phyloP scores from a whole-genome alignment of 2,113 vertebrate genomes.

The Hemichromis elongatus region DNA sequence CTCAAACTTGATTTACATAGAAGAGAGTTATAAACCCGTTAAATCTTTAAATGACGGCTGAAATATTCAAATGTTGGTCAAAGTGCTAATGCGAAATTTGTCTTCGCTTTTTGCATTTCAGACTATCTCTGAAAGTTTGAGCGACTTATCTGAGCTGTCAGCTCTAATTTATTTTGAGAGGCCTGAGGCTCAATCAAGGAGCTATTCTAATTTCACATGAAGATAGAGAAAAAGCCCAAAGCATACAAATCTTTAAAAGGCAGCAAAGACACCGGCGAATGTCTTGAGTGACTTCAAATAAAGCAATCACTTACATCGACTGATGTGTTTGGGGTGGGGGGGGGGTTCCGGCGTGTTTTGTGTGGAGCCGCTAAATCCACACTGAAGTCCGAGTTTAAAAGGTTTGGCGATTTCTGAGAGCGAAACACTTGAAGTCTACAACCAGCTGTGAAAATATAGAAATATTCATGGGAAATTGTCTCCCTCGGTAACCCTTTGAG shows the following conservation, averaged over 20 bases:
- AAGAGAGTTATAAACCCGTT: not conserved
- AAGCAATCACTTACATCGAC: slow-evolving; percentile 34
- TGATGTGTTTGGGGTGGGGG: too few relatives aligned
- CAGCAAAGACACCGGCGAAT: not conserved
- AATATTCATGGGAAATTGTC: not conserved
- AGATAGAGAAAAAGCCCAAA: not conserved
- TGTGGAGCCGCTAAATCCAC: not conserved
- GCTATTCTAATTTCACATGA: slow-evolving; percentile 22
- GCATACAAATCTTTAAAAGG: slow-evolving; percentile 20
- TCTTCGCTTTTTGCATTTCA: slow-evolving; percentile 26
- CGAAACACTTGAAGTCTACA: not conserved
- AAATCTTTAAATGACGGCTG: not conserved
- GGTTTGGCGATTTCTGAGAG: not conserved
- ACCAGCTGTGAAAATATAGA: slow-evolving; percentile 33
- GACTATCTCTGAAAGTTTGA: not conserved
- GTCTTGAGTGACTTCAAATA: slow-evolving; percentile 37
- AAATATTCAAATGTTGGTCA: slow-evolving; percentile 40
- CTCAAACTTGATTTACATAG: not conserved
- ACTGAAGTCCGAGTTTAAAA: not conserved
- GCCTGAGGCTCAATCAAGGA: slow-evolving; percentile 31
- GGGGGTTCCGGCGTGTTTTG: not conserved
- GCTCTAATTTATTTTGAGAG: slow-evolving; percentile 35
- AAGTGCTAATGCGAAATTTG: slow-evolving; percentile 43
- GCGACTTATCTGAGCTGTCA: slow-evolving; percentile 23
- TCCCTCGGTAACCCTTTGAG: slow-evolving; percentile 5